phyloP scores from a whole-genome alignment of 2,113 vertebrate genomes.

The Glaucidium brasilianum region DNA sequence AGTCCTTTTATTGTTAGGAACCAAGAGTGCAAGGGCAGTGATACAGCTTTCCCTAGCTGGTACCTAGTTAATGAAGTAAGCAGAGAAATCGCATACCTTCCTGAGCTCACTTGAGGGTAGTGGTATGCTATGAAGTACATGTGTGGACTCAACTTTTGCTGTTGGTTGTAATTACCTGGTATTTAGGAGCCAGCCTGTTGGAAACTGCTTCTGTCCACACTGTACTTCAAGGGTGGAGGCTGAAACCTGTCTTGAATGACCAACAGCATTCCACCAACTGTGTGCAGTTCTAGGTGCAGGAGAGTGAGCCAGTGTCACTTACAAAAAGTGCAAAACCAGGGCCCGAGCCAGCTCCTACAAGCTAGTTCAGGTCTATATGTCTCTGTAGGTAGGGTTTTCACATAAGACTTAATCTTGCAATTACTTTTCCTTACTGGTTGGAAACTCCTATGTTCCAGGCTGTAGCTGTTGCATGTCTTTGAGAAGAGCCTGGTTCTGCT shows the following conservation, averaged over 20 bases:
- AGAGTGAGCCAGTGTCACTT: background rate
- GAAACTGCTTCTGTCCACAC: background rate
- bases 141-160: background rate
- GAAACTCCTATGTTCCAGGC: background rate
- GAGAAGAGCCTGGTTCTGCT: background rate
- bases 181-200: background rate
- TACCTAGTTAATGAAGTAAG: background rate
- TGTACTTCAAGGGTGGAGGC: background rate
- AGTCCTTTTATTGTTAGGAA: background rate
- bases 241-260: background rate
- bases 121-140: accelerated
- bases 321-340: too few relatives aligned
- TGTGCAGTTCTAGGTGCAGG: background rate
- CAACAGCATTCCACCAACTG: background rate
- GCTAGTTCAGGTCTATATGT: accelerated
- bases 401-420: background rate
- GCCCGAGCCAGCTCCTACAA: background rate
- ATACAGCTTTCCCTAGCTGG: background rate
- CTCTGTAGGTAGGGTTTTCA: background rate
- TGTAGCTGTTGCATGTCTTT: background rate
- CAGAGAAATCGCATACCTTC: background rate
- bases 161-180: background rate
- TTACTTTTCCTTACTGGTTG: background rate
- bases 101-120: background rate
- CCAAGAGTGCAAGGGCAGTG: background rate